Evolutionary conservation across 2,888 invertebrate genomes (phyloP).

Genomic region (Athetis lepigone): DNA sequence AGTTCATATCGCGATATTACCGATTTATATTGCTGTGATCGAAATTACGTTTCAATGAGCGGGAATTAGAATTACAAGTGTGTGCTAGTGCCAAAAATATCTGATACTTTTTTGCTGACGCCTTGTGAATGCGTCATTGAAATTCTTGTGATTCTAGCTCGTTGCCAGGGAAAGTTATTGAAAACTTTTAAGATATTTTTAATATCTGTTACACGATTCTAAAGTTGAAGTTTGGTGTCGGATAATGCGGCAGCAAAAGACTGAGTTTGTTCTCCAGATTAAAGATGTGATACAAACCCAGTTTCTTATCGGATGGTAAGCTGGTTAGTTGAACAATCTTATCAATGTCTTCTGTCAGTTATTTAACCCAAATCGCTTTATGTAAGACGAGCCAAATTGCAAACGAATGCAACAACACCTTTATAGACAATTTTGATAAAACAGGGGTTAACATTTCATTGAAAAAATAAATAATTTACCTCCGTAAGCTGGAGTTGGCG

Average conservation of each 20-base stretch:
- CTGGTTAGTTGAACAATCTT: neutral
- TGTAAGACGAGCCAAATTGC: neutral
- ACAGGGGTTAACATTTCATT: too few relatives aligned
- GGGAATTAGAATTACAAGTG: constrained; percentile 9
- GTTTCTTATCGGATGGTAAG: neutral
- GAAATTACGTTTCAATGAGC: constrained; percentile 1
- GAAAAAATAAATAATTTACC: constrained; percentile 65
- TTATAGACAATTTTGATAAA: too few relatives aligned
- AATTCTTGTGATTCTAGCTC: constrained; percentile 3
- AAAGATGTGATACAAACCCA: neutral
- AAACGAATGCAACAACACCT: too few relatives aligned
- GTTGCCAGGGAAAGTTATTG: neutral
- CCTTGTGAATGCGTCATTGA: constrained; percentile 31
- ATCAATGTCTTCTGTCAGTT: neutral
- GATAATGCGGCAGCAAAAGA: neutral
- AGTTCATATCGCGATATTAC: neutral
- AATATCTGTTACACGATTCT: neutral
- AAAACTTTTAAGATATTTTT: constrained; percentile 1
- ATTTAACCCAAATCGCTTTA: neutral
- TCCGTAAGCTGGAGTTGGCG: constrained; percentile 63
- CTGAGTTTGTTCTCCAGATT: too few relatives aligned
- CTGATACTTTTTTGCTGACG: constrained; percentile 7
- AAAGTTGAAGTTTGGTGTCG: neutral
- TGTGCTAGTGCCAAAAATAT: constrained; percentile 39
- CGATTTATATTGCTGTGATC: constrained; percentile 5